These are phyloP conservation scores for Serranus cabrilla DNA, from an alignment of 2,797 vertebrate genomes.

Conservation along the genomic window DNA sequence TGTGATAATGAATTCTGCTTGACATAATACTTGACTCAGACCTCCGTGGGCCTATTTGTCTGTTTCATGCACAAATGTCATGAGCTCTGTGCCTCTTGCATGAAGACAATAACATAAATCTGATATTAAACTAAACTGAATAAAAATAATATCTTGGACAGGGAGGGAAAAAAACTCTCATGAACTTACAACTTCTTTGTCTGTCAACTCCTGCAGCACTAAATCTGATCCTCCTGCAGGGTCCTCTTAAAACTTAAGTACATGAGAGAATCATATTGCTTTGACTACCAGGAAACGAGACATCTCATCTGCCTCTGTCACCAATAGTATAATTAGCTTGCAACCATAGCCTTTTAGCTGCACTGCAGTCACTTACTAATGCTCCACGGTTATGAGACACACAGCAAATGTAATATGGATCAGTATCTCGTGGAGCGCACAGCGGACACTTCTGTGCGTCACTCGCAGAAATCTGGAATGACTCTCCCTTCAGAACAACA, in stretches of 20 bases:
- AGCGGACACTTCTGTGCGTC: not conserved
- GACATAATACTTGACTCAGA: not conserved
- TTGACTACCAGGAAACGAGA: constrained; percentile 49
- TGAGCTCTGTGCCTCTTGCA: not conserved
- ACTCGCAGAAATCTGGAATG: not conserved
- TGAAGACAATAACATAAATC: not conserved
- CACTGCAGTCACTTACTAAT: constrained; percentile 11
- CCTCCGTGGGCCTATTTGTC: constrained; percentile 8
- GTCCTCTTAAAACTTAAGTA: constrained; percentile 44
- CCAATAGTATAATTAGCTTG: constrained; percentile 74
- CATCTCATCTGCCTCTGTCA: constrained; percentile 60
- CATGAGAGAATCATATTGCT: constrained; percentile 57
- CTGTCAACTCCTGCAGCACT: not conserved
- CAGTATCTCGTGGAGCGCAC: not conserved
- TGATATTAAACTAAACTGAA: not conserved
- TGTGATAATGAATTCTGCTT: not conserved
- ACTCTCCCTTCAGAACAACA: not conserved
- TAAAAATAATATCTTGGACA: not conserved
- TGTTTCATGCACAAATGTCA: not conserved
- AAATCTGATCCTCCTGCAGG: constrained; percentile 18
- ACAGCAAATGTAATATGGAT: not conserved
- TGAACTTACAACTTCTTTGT: not conserved
- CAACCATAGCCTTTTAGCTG: constrained; percentile 47
- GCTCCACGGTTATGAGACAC: constrained; percentile 11
- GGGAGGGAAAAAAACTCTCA: not conserved